Base-by-base conservation (phyloP, 2,113 vertebrate genomes). In the Scopus umbretta region DNA sequence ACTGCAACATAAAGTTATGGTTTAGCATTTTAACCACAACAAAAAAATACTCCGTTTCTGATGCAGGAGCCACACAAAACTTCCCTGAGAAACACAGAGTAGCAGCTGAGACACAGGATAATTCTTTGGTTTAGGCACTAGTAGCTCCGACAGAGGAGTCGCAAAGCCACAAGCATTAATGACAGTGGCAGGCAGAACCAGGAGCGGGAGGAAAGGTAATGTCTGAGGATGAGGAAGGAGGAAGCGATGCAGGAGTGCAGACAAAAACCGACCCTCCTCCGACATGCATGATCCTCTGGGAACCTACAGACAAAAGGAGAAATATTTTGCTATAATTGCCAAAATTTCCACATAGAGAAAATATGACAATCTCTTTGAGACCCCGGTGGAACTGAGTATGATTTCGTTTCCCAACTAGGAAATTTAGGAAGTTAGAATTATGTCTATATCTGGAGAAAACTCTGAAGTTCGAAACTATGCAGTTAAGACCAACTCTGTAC, bases 271-370 rank as follows among this genome's bases (percentile, higher is more conserved):
- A 19, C 3, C 21, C 14, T 81, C 27, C 23, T 82, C 65, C 12
- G 16, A 22, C 2, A 29, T 2, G 2, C 6, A 7, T 11, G 4
- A 7, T 52, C 6, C 45, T 70, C 20, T 3, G 5, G 50, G 11
- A 52, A 42, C 19, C 9, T 49, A 25, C 0, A 2, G 20, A 56
- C 13, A 55, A 61, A 78, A 62, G 17, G 2, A 23, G 4, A 68
- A 72, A 18, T 6, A 22, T 10, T 59, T 25, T n/a, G 9, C 1
- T 32, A 56, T 65, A 66, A n/a, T 15, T 16, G 8, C 6, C 1
- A 0, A 12, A 65, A 87, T 36, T 5, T 45, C 43, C 29, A 32
- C 0, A 0, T 2, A 30, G 5, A 38, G 8, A n/a, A 45, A 70
- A 26, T 5, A 25, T 3, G 12, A 38, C 13, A 70, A 27, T 30